These are phyloP conservation scores for Tipula confusa DNA, from an alignment of 2,888 invertebrate species.

Conservation along the genomic window DNA sequence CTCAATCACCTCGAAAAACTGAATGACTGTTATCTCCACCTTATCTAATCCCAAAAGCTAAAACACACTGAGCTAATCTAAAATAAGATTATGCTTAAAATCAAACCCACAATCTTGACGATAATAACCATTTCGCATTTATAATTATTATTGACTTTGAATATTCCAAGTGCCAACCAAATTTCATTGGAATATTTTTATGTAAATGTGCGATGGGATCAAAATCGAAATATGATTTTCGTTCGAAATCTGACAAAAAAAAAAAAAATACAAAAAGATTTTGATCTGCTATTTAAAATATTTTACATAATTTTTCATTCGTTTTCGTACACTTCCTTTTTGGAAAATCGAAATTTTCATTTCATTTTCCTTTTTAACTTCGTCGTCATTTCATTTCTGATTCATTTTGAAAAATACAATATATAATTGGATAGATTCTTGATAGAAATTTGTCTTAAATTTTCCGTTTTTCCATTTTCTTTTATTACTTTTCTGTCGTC, in stretches of 20 bases:
- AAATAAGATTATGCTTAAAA: too few species aligned
- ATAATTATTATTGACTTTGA: too few species aligned
- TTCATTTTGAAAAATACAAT: neutral
- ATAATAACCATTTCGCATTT: too few species aligned
- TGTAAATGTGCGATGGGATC: neutral
- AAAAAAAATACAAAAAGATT: neutral
- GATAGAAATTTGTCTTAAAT: neutral
- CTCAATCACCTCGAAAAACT: too few species aligned
- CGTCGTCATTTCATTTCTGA: neutral
- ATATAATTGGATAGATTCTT: constrained; percentile 14
- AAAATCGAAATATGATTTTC: neutral
- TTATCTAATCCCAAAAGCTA: too few species aligned
- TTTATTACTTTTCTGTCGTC: neutral
- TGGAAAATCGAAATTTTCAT: neutral
- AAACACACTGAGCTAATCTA: too few species aligned
- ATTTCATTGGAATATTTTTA: too few species aligned
- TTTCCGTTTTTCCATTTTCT: constrained; percentile 5
- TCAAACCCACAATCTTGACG: too few species aligned
- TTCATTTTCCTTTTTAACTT: neutral
- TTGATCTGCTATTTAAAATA: neutral
- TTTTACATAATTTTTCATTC: neutral
- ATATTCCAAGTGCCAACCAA: too few species aligned
- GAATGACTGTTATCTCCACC: too few species aligned
- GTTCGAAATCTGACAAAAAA: neutral
- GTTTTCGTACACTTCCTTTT: neutral